Percentiles rank a stretch among this genome's conserved stretches.
phyloP scores from a whole-genome alignment of 2,888 invertebrate genomes.

The Morpho deidamia region DNA sequence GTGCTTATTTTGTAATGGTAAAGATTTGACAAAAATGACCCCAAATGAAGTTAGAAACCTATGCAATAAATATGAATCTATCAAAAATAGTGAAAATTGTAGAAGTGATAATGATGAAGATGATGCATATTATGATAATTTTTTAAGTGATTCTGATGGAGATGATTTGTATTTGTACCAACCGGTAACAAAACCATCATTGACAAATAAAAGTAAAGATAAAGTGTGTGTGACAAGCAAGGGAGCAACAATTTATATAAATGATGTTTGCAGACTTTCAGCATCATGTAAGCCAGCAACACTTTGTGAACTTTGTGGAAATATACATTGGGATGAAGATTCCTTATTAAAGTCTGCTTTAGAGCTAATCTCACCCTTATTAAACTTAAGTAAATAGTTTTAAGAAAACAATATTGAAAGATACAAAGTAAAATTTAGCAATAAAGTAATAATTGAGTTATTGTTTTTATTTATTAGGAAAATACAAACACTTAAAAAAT shows the following conservation, averaged over 20 bases:
- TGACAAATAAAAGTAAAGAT: constrained; percentile 13
- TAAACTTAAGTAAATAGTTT: constrained; percentile 15
- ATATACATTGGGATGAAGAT: constrained; percentile 84
- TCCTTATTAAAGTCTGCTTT: constrained; percentile 42
- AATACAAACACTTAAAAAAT: background rate
- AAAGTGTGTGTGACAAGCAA: constrained; percentile 66
- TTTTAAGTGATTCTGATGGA: constrained; percentile 61
- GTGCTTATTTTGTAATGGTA: constrained; percentile 81
- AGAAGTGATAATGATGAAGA: constrained; percentile 43
- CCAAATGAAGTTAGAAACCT: constrained; percentile 45
- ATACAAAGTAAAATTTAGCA: constrained; percentile 9
- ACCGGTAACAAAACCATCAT: constrained; percentile 27
- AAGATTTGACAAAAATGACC: constrained; percentile 42
- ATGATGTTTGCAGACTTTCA: constrained; percentile 61
- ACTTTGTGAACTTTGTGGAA: constrained; percentile 86
- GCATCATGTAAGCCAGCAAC: constrained; percentile 77
- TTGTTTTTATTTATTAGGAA: constrained; percentile 4
- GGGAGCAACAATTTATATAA: constrained; percentile 76
- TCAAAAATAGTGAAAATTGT: constrained; percentile 26
- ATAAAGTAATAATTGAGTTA: constrained; percentile 2
- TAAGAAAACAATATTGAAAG: background rate
- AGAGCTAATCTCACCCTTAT: constrained; percentile 41
- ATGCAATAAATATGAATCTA: constrained; percentile 40
- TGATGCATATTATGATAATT: constrained; percentile 47
- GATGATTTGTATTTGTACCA: constrained; percentile 46